Evolutionary conservation across 1,140 invertebrate genomes (phyloP), one percentile per base, ranked within the genome.

Genomic region (Mycetomoellerius zeteki): DNA sequence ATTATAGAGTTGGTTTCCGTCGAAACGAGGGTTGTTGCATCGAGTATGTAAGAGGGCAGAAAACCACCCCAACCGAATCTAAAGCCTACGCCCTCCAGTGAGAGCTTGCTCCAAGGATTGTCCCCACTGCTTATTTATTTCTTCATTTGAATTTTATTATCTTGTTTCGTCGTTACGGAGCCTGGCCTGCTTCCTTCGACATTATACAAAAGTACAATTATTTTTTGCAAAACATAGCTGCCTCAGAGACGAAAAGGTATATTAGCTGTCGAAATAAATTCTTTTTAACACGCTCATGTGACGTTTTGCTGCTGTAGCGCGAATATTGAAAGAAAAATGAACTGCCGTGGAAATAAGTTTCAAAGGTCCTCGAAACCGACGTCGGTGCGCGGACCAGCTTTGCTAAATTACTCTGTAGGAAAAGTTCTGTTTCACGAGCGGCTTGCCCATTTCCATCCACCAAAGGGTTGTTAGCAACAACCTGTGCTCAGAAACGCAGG

Each of bases 131-230:
- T 95, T 95, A 95, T 95, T 95, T 95, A 95, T 95, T 94, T 95
- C 94, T 94, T 93, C 92, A 94, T 95, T 95, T 94, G 94, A 95
- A 95, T 95, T 95, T 95, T 95, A 95, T 95, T 95, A 95, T 95
- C 94, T 92, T 91, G 90, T 90, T 91, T 90, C 91, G 89, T 86
- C 90, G 91, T 88, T 87, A 90, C 82, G 88, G 86, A 88, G 86
- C 60, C 85, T 88, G 88, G 85, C 75, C 77, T 56, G 47, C 82
- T 85, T 72, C 12, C 24, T 85, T 24, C 52, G 4, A 47, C 50
- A 52, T 47, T 27, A 43, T 16, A 37, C 21, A 21, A 43, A 14
- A 76, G 7, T 21, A 50, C 14, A 52, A 85, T 76, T 76, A 27
- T 75, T 21, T 73, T 75, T 87, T 50, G 21, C 60, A 52, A 64